A percentile compares a stretch with the other conserved stretches of the same genome.
phyloP scores from a whole-genome alignment of 2,888 invertebrate genomes.

The Netelia melanura region DNA sequence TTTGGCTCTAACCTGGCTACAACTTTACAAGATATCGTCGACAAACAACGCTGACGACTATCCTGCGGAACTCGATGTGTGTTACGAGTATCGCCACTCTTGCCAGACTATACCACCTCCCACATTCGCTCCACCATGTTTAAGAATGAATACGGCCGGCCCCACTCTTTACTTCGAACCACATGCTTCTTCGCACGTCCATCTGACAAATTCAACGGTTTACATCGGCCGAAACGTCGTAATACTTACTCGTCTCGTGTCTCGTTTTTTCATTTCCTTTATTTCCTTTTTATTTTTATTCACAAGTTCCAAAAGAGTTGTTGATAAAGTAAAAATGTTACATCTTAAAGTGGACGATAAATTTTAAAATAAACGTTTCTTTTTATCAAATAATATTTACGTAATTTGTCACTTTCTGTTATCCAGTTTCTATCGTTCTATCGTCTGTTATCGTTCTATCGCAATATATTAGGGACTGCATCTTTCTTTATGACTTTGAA shows the following conservation, averaged over 20 bases:
- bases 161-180: neutral
- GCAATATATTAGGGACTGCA: neutral
- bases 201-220: neutral
- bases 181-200: conserved; percentile 4
- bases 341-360: neutral
- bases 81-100: conserved; percentile 51
- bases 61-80: conserved; percentile 33
- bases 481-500: no score
- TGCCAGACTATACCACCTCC: conserved; percentile 50
- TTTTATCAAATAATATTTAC: neutral
- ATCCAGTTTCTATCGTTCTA: neutral
- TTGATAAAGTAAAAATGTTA: neutral
- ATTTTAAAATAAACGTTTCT: neutral
- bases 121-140: conserved; percentile 33
- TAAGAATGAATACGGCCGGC: neutral
- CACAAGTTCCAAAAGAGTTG: neutral
- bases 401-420: neutral
- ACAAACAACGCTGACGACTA: conserved; percentile 60
- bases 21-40: conserved; percentile 56
- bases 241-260: neutral
- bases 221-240: neutral
- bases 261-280: neutral
- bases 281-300: neutral
- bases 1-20: conserved; percentile 49
- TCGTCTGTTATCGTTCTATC: neutral